A percentile compares a stretch with the other conserved stretches of the same genome.
Evolutionary conservation across 2,113 vertebrate genomes (phyloP).

Genomic region (Cyprinodon tularosa): DNA sequence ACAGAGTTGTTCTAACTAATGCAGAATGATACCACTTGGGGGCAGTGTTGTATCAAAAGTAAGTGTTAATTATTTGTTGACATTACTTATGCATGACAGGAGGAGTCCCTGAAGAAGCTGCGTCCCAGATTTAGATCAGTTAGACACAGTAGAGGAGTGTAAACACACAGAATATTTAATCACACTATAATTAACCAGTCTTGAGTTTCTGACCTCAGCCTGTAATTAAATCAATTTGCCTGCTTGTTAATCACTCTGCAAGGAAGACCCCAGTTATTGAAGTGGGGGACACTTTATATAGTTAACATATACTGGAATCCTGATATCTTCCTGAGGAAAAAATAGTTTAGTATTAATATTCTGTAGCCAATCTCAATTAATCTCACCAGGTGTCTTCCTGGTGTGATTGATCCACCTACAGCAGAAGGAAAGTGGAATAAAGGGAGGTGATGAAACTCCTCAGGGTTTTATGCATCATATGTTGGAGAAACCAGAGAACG

Average conservation of each 20-base stretch:
- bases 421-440: background rate
- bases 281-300: background rate
- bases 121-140: background rate
- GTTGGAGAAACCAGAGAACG: background rate
- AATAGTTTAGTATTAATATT: background rate
- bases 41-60: slow-evolving; percentile 29
- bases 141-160: background rate
- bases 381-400: too few relatives aligned
- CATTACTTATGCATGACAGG: background rate
- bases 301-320: background rate
- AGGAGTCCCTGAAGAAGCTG: background rate
- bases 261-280: too few relatives aligned
- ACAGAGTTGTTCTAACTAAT: background rate
- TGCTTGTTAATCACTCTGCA: background rate
- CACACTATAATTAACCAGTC: background rate
- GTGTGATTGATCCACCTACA: background rate
- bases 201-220: background rate
- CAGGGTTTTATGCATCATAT: background rate
- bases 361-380: background rate
- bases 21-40: slow-evolving; percentile 33
- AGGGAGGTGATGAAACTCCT: background rate
- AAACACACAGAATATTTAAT: background rate
- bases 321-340: background rate
- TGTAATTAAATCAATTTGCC: background rate
- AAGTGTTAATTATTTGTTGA: background rate